Evolutionary conservation across 2,797 vertebrate species (phyloP).

Genomic region (Cryptoprocta ferox): DNA sequence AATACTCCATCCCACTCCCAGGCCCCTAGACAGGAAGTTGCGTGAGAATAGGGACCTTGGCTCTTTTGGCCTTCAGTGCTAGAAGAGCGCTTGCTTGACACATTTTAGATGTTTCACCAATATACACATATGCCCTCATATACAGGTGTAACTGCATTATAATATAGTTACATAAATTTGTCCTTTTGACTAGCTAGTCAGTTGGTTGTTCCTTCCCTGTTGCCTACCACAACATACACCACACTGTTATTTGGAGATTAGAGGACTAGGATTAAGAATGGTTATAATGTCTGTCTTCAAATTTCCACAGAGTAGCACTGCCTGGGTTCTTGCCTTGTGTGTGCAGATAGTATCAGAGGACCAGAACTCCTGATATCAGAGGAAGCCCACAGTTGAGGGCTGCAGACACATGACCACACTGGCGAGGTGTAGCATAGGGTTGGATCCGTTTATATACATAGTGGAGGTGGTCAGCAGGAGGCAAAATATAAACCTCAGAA

Average conservation of each 20-base stretch:
- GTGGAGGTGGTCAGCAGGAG: constrained; percentile 56
- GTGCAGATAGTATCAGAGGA: neutral
- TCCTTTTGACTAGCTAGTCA: neutral
- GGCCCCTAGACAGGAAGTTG: neutral
- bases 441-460: constrained; percentile 15
- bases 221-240: neutral
- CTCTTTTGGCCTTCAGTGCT: too few relatives aligned
- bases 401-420: neutral
- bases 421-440: neutral
- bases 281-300: neutral
- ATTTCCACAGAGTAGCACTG: neutral
- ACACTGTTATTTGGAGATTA: neutral
- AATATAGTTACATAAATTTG: neutral
- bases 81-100: neutral
- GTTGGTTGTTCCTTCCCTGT: neutral
- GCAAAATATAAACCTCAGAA: constrained; percentile 72
- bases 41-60: neutral
- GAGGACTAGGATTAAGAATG: neutral
- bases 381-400: neutral
- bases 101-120: neutral
- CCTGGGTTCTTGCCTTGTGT: neutral
- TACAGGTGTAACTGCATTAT: neutral
- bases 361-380: constrained; percentile 48
- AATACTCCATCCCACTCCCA: neutral
- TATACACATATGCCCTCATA: neutral